A percentile compares a stretch with the other conserved stretches of the same genome.
Evolutionary conservation across 2,888 invertebrate species (phyloP).

Genomic region (Anorthoa munda): DNA sequence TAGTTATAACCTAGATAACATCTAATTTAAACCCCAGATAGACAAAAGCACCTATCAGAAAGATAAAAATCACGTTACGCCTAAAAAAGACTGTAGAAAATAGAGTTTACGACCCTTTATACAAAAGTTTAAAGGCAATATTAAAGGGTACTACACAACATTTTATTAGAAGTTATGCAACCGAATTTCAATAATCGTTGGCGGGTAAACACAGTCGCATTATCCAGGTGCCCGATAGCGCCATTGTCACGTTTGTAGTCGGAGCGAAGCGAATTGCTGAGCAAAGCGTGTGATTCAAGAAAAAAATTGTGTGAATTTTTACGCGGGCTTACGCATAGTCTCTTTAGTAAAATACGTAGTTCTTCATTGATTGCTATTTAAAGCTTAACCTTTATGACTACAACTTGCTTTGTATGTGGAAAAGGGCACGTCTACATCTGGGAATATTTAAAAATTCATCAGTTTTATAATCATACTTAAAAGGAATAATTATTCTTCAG

Average conservation of each 20-base stretch:
- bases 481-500: conserved; percentile 28
- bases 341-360: too few species aligned
- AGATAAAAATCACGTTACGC: conserved; percentile 52
- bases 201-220: conserved; percentile 33
- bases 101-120: conserved; percentile 48
- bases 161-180: conserved; percentile 62
- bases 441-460: conserved; percentile 9
- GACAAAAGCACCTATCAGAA: conserved; percentile 19
- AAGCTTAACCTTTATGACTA: neutral
- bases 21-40: conserved; percentile 13
- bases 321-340: too few species aligned
- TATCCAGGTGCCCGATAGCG: conserved; percentile 6
- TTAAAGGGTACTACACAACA: conserved; percentile 60
- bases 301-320: too few species aligned
- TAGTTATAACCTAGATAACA: conserved; percentile 27
- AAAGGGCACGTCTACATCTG: neutral
- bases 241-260: conserved; percentile 46
- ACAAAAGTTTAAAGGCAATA: conserved; percentile 55
- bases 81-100: conserved; percentile 53
- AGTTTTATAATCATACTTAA: too few species aligned
- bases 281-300: conserved; percentile 12
- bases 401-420: too few species aligned
- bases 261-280: neutral
- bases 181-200: conserved; percentile 64
- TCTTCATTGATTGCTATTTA: too few species aligned